Evolutionary conservation across 2,888 invertebrate genomes (phyloP).

Genomic region (Parapristionchus giblindavisi): DNA sequence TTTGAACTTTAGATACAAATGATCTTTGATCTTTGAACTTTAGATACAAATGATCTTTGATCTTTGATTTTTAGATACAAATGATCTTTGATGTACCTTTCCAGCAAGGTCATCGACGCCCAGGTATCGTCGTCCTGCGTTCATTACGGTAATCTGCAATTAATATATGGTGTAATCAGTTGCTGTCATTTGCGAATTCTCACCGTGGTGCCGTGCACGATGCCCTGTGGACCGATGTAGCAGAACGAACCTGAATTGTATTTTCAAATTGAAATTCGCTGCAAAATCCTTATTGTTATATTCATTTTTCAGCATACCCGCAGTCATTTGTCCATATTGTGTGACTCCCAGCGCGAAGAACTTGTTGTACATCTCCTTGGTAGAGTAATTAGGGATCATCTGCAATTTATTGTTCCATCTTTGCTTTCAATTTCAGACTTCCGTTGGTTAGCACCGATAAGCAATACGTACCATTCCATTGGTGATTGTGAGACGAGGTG

Average conservation of each 20-base stretch:
- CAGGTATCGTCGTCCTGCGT: slow-evolving; percentile 75
- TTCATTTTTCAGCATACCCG: slow-evolving; percentile 70
- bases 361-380: slow-evolving; percentile 74
- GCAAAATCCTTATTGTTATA: not conserved
- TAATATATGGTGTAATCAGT: not conserved
- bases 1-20: too few relatives aligned
- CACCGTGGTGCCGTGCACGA: slow-evolving; percentile 78
- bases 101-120: slow-evolving; percentile 72
- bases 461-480: slow-evolving; percentile 75
- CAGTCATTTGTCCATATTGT: slow-evolving; percentile 78
- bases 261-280: not conserved
- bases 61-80: too few relatives aligned
- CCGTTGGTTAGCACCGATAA: not conserved
- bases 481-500: slow-evolving; percentile 76
- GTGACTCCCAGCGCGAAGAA: slow-evolving; percentile 76
- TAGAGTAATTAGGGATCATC: slow-evolving; percentile 77
- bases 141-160: slow-evolving; percentile 75
- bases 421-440: not conserved
- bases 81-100: slow-evolving; percentile 70
- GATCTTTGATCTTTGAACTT: too few relatives aligned
- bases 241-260: slow-evolving; percentile 71
- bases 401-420: slow-evolving; percentile 53
- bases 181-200: slow-evolving; percentile 43
- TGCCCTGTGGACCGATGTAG: slow-evolving; percentile 78
- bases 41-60: not conserved